Conservation (phyloP, 2,888 invertebrate species). For the Thecophora atra region DNA sequence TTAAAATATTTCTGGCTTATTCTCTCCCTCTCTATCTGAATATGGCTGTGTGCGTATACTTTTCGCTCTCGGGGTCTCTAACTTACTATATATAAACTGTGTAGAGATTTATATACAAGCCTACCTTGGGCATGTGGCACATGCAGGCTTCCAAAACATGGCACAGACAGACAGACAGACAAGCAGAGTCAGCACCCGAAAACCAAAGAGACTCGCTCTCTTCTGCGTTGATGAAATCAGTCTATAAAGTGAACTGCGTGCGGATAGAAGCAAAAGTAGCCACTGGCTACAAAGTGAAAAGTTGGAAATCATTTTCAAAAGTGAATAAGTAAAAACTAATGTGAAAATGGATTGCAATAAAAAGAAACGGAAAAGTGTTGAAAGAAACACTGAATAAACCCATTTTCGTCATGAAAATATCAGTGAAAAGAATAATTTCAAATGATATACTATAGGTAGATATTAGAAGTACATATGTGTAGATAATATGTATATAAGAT, state of each 20-base stretch:
- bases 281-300: neutral
- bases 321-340: constrained; percentile 20
- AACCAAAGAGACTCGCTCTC: constrained; percentile 18
- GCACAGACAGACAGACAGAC: constrained; percentile 16
- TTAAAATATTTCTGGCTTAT: no score
- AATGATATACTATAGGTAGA: neutral
- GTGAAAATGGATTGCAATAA: neutral
- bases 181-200: constrained; percentile 1
- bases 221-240: constrained; percentile 32
- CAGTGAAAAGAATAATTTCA: no score
- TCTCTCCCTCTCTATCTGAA: constrained; percentile 1
- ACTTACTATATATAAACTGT: constrained; percentile 3
- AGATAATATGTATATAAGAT: no score
- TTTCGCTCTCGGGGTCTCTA: neutral
- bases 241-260: constrained; percentile 40
- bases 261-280: constrained; percentile 37
- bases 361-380: neutral
- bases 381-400: no score
- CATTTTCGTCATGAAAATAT: no score
- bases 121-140: constrained; percentile 17
- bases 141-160: constrained; percentile 32
- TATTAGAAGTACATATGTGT: neutral
- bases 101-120: neutral
- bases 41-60: neutral
- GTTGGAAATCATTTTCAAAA: constrained; percentile 3